These are phyloP conservation scores for Agonopterix arenella DNA, from an alignment of 2,888 invertebrate genomes.

Conservation along the genomic window DNA sequence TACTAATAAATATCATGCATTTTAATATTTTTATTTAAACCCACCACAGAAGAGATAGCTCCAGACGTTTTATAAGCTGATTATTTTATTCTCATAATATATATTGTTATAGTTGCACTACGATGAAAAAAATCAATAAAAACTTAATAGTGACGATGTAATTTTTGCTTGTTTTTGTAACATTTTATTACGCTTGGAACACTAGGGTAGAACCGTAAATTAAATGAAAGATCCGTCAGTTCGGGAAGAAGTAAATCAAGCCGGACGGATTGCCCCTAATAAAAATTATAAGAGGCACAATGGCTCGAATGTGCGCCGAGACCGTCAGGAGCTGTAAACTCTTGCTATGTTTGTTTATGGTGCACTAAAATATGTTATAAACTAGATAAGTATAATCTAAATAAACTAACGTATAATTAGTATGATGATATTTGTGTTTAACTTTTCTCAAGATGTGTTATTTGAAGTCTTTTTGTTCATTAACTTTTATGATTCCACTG, in stretches of 20 bases:
- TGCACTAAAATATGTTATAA: conserved; percentile 76
- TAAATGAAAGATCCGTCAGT: conserved; percentile 74
- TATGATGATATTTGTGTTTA: conserved; percentile 58
- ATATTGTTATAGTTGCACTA: too few relatives aligned
- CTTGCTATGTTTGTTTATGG: conserved; percentile 75
- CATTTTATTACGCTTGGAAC: conserved; percentile 65
- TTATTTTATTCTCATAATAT: too few relatives aligned
- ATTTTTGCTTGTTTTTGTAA: conserved; percentile 71
- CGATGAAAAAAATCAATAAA: conserved; percentile 6
- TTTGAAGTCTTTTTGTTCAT: conserved; percentile 34
- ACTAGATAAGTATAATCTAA: conserved; percentile 74
- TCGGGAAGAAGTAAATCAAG: conserved; percentile 76
- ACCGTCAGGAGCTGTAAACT: conserved; percentile 72
- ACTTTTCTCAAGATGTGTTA: conserved; percentile 28
- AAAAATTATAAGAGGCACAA: conserved; percentile 77
- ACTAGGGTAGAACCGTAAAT: conserved; percentile 71
- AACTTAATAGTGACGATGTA: conserved; percentile 33
- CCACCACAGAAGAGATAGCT: too few relatives aligned
- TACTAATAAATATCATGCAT: too few relatives aligned
- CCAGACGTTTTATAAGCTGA: too few relatives aligned
- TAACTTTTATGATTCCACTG: conserved; percentile 35
- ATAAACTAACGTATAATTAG: conserved; percentile 72
- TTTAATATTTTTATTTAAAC: too few relatives aligned
- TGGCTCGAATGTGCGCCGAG: conserved; percentile 67
- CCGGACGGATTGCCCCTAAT: conserved; percentile 75